phyloP scores from a whole-genome alignment of 2,797 vertebrate genomes.

The Hapalemur alaotrensis region DNA sequence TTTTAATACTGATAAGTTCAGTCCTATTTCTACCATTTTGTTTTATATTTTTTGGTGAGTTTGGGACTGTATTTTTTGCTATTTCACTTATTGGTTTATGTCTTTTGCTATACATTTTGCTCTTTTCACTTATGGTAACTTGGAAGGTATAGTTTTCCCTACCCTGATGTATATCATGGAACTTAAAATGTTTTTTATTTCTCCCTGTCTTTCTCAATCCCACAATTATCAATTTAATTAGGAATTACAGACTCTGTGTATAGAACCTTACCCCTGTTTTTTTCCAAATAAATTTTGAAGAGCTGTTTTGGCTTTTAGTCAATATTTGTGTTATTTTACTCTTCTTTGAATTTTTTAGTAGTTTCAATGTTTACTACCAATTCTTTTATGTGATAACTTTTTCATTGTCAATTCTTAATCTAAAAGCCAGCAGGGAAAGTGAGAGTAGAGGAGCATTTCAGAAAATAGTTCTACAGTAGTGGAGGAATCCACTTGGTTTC shows the following conservation, averaged over 20 bases:
- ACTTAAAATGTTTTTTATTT: constrained; percentile 37
- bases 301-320: background rate
- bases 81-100: background rate
- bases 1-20: background rate
- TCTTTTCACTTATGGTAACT: background rate
- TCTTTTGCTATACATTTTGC: background rate
- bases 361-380: background rate
- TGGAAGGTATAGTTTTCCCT: background rate
- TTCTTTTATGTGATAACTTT: background rate
- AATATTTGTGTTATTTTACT: background rate
- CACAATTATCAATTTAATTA: constrained; percentile 23
- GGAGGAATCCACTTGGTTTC: background rate
- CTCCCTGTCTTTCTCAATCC: background rate
- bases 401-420: background rate
- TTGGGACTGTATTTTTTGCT: background rate
- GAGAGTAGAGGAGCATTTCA: background rate
- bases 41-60: background rate
- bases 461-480: background rate
- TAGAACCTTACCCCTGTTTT: background rate
- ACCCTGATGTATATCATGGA: background rate
- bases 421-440: background rate
- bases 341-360: constrained; percentile 24
- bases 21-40: background rate
- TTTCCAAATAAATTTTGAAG: background rate
- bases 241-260: background rate